Evolutionary conservation across 2,797 vertebrate genomes (phyloP), one percentile per base, ranked within the genome.

Genomic region (Euthynnus affinis): DNA sequence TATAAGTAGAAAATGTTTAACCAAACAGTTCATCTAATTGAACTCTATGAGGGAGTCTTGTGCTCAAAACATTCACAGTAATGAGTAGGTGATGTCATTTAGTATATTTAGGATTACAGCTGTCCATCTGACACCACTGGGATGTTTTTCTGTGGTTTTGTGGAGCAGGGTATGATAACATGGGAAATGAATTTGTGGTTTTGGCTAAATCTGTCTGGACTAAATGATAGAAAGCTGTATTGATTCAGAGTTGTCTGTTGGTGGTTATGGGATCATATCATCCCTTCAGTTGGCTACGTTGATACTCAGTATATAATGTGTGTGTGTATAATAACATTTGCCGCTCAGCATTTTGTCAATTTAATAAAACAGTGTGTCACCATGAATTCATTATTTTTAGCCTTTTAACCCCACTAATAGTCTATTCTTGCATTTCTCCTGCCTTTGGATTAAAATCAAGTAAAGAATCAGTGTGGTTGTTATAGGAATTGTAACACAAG

Each of bases 1-100:
- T 52, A 40, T 40, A 25, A 15, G 15, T 51, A 57, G 86, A 67
- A 73, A 90, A 92, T 90, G 69, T 25, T 90, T 91, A 77, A 87
- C 81, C 15, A 27, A 58, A 67, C 49, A 4, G 7, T 69, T 71
- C 27, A 83, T 37, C 0, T 69, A 27, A 65, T 74, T 72, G 40
- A 58, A n/a, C 32, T 6, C 55, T 27, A 0, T 29, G 23, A 0
- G 44, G 10, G 40, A 81, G 17, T 48, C 20, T 4, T 6, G 10
- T 66, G 9, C 18, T 32, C 29, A 60, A 73, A 63, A 9, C 2
- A 46, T 44, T 69, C 56, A 29, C 34, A 23, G 3, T 55, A 57
- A 68, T 25, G 29, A 40, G 9, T 32, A 29, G 20, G 51, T 60
- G 0, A 78, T 64, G 63, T 81, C 5, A 71, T 78, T 78, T 60